Base-by-base conservation (phyloP, 2,888 invertebrate genomes). In the Drosophila birchii region DNA sequence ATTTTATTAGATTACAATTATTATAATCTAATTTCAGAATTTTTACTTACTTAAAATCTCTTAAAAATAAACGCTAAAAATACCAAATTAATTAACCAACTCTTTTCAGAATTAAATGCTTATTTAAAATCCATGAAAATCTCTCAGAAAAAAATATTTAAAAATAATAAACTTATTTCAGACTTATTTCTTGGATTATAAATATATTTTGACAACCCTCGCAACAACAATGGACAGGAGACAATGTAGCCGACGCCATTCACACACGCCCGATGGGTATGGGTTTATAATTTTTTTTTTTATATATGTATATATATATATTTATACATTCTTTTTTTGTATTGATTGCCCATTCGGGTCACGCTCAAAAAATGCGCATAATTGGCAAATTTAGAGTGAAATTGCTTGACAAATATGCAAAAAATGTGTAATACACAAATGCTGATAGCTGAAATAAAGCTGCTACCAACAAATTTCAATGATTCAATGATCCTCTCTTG, bases 381-480 rank as follows among this genome's bases (percentile, higher is more conserved):
- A 82, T 87, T 82, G 82, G 87, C 87, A 82, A 87, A 86, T 82
- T 82, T 84, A 77, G 79, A 82, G 87, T 86, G 63, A 82, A 82
- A 84, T 82, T 82, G 82, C 70, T 77, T 82, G 85, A 86, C 87
- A 86, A 82, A 89, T 86, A 77, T 79, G 45, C 55, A 69, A 68
- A 45, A 39, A 55, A 68, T 45, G 34, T 39, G 29, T 23, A n/a
- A 11, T 14, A 26, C 53, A 53, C 36, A 45, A 34, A 64, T 54
- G 29, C 32, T 16, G 55, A 41, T 20, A 51, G 26, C 44, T 14
- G 9, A 8, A 41, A 64, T 41, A 61, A 11, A 20, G n/a, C 26
- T 26, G 39, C 32, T 34, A 26, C 18, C 26, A 29, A 20, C 49
- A 26, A 41, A 18, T 14, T 5, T 36, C 18, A 18, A 23, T 54